Base-by-base conservation (phyloP, 2,113 vertebrate genomes). In the Junco hyemalis region DNA sequence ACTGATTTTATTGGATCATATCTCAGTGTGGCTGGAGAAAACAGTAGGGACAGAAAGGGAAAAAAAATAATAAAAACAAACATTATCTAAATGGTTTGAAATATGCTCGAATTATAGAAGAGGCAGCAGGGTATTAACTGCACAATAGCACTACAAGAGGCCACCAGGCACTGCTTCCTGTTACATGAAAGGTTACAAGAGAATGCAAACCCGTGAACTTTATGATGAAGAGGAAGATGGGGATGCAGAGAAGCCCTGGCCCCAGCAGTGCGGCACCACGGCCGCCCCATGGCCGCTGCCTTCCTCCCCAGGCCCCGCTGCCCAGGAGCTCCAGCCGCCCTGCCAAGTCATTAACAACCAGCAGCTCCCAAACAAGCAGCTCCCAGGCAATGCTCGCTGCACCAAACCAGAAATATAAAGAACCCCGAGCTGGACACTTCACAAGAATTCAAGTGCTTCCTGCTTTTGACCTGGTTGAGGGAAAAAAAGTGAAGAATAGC, bases 361-460 rank as follows among this genome's bases (percentile, higher is more conserved):
- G 8, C 88, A 68, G 61, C 90, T 13, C 53, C 8, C 0, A 42
- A 90, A 56, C 71, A 82, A 95, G 93, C 63, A 13, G 82, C 81
- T 95, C 69, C 80, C 80, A 90, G 90, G 79, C 73, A 96, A 88
- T 45, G 65, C 60, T 73, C 38, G 0, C 68, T 79, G 88, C 91
- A 86, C 68, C 77, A 51, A 61, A 82, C 31, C 78, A 93, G 92
- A 68, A 92, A 40, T 51, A 96, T 63, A 95, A 95, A 96, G 95
- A 92, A 77, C 88, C 35, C 65, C 5, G 86, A 90, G 81, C 91
- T 93, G 96, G 89, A 94, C 40, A 47, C 57, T 51, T 83, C 72
- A 90, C 96, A 96, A 94, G 83, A 92, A 96, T 93, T 92, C 78
- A 73, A 95, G 57, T 61, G 74, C 90, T 97, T 97, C 95, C 96